Percentiles rank a stretch among this genome's conserved stretches.
These are phyloP conservation scores for Darevskia mixta DNA, from an alignment of 2,797 vertebrate species.

Conservation along the genomic window DNA sequence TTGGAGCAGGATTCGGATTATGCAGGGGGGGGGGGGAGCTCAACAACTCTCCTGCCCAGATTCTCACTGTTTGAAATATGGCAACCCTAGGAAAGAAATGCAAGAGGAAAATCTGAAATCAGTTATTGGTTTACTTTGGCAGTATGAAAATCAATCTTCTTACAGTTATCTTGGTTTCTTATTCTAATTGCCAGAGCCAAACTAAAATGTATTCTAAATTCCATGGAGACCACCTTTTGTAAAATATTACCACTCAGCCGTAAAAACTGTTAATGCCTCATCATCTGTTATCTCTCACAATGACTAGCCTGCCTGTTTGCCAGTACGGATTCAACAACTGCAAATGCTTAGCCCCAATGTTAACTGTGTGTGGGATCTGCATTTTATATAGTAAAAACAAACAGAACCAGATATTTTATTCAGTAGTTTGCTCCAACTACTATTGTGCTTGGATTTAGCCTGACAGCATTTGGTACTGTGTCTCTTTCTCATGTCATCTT, in stretches of 20 bases:
- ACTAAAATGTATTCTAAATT: constrained; percentile 3
- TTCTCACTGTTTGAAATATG: no score
- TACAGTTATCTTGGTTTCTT: background rate
- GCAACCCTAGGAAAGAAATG: background rate
- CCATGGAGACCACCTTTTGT: background rate
- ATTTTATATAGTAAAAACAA: constrained; percentile 46
- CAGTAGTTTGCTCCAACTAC: constrained; percentile 45
- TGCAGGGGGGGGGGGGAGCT: background rate
- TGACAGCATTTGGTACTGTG: background rate
- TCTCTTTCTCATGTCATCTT: constrained; percentile 11
- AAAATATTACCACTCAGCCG: background rate
- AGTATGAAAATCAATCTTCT: constrained; percentile 32
- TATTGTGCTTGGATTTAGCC: constrained; percentile 22
- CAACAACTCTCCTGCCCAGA: no score
- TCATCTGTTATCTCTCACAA: constrained; percentile 40
- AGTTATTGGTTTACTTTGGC: constrained; percentile 29
- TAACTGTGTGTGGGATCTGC: constrained; percentile 36
- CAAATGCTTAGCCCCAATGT: constrained; percentile 30
- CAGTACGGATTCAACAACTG: constrained; percentile 30
- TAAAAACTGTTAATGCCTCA: constrained; percentile 37
- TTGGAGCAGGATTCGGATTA: background rate
- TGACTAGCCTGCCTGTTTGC: constrained; percentile 22
- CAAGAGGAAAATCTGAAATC: constrained; percentile 49
- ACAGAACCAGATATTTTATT: constrained; percentile 45
- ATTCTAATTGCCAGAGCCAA: background rate